These are phyloP conservation scores for Lepeophtheirus salmonis DNA, from an alignment of 1,140 invertebrate species.

Conservation along the genomic window DNA sequence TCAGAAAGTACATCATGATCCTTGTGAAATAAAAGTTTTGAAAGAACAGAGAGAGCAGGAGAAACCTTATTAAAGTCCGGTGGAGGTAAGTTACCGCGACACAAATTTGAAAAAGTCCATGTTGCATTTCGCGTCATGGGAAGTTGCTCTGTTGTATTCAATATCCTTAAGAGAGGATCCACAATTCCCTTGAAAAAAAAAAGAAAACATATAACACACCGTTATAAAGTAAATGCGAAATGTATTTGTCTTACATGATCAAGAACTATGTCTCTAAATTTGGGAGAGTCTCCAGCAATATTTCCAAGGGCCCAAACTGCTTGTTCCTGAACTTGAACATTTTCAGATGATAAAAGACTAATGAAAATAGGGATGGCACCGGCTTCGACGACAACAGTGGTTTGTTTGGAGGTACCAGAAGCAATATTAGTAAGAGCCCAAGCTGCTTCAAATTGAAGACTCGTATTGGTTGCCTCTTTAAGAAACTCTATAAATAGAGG, in stretches of 20 bases:
- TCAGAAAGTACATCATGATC: conserved; percentile 84
- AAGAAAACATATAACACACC: no score
- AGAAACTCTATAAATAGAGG: conserved; percentile 89
- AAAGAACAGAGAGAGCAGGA: conserved; percentile 62
- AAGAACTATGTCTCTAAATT: conserved; percentile 75
- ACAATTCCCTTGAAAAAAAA: conserved; percentile 32
- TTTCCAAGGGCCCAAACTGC: conserved; percentile 92
- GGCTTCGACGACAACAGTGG: conserved; percentile 74
- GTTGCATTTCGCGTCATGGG: conserved; percentile 93
- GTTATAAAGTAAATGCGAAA: no score
- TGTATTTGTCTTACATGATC: conserved; percentile 45
- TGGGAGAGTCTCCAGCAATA: conserved; percentile 84
- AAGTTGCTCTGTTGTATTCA: conserved; percentile 57
- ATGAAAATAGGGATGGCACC: conserved; percentile 86
- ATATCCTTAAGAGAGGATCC: conserved; percentile 27
- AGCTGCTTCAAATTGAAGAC: conserved; percentile 89
- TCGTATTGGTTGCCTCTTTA: conserved; percentile 56
- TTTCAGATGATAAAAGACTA: conserved; percentile 47
- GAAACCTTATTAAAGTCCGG: conserved; percentile 69
- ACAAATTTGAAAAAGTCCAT: conserved; percentile 89
- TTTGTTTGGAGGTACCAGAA: conserved; percentile 62
- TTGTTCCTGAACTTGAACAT: conserved; percentile 87
- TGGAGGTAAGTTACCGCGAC: conserved; percentile 88
- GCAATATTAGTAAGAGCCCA: conserved; percentile 97
- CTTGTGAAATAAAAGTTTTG: conserved; percentile 63